Evolutionary conservation across 2,113 vertebrate genomes (phyloP).

Genomic region (Pachycephala philippinensis): DNA sequence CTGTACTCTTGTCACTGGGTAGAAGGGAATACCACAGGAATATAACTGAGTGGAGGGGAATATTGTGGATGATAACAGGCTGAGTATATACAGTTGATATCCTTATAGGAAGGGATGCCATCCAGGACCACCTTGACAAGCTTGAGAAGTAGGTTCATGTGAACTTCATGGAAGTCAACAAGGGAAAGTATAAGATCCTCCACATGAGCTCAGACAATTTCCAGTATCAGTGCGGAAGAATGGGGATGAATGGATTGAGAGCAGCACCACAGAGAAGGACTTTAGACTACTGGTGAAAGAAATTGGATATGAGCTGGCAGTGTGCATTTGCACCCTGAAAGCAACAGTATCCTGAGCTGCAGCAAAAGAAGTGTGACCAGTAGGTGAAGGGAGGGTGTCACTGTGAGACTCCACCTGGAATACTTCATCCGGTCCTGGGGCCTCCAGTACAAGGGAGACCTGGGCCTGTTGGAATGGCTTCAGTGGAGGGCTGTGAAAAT

Average conservation of each 20-base stretch:
- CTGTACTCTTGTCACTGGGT: not conserved
- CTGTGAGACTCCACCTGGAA: not conserved
- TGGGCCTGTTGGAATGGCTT: not conserved
- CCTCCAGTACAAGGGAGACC: not conserved
- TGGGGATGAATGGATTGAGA: not conserved
- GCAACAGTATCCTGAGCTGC: not conserved
- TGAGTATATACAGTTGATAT: not conserved
- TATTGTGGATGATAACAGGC: not conserved
- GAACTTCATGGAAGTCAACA: not conserved
- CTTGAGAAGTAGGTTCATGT: not conserved
- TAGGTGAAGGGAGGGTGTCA: not conserved
- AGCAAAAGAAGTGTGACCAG: not conserved
- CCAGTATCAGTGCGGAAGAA: not conserved
- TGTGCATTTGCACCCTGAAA: not conserved
- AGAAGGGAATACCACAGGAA: not conserved
- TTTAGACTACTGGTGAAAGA: not conserved
- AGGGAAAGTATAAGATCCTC: not conserved
- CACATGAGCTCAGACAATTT: not conserved
- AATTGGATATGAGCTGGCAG: not conserved
- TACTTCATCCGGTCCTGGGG: not conserved
- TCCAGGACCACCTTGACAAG: not conserved
- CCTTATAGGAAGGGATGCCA: not conserved
- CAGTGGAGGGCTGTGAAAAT: not conserved
- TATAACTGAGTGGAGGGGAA: not conserved
- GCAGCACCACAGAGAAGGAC: not conserved